These are phyloP conservation scores for Macrosteles quadrilineatus DNA, from an alignment of 1,140 invertebrate species.

Conservation along the genomic window DNA sequence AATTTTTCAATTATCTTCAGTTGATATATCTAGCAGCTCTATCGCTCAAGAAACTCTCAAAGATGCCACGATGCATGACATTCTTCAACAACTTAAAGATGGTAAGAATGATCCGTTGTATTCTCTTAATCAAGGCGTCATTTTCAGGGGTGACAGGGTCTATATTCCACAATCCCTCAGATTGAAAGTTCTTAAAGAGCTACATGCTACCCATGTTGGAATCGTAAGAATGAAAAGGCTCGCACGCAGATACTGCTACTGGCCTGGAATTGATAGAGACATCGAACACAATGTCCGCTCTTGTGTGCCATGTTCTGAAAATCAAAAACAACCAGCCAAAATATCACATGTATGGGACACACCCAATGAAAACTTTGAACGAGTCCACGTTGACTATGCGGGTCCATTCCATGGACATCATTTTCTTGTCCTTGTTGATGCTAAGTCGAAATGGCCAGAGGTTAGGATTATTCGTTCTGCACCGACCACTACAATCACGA, in stretches of 20 bases:
- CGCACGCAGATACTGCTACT: conserved; percentile 51
- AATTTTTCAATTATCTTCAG: too few relatives aligned
- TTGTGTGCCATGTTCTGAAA: conserved; percentile 30
- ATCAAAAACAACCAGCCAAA: conserved; percentile 26
- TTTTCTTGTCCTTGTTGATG: conserved; percentile 52
- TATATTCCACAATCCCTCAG: conserved; percentile 23
- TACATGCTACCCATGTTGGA: conserved; percentile 51
- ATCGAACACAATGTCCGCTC: conserved; percentile 44
- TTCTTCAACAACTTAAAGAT: conserved; percentile 5
- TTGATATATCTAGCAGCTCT: too few relatives aligned
- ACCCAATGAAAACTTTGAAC: conserved; percentile 49
- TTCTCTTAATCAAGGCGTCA: not conserved
- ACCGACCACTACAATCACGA: not conserved
- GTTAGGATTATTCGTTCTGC: conserved; percentile 25
- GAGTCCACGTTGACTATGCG: conserved; percentile 55
- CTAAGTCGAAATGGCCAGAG: conserved; percentile 46
- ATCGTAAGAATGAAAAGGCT: conserved; percentile 51
- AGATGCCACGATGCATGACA: not conserved
- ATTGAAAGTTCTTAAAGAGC: conserved; percentile 43
- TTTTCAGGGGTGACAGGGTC: conserved; percentile 18
- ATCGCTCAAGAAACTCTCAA: too few relatives aligned
- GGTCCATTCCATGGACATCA: conserved; percentile 49
- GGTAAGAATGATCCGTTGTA: not conserved
- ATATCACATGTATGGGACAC: conserved; percentile 45
- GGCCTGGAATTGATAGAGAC: conserved; percentile 51